phyloP scores from a whole-genome alignment of 2,797 vertebrate genomes.

The Gobio occitaniae region DNA sequence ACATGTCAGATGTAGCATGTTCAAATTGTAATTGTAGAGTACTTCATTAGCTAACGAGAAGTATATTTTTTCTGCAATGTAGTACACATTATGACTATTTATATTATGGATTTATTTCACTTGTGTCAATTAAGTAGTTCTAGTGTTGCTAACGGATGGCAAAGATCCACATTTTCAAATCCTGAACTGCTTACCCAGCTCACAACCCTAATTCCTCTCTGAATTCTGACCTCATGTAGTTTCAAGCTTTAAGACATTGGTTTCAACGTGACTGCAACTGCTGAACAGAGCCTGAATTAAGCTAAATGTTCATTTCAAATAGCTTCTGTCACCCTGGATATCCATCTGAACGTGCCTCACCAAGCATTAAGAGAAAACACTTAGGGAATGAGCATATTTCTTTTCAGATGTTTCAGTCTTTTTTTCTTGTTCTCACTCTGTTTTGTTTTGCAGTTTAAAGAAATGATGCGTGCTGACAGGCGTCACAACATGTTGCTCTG shows the following conservation, averaged over 20 bases:
- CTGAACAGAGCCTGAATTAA: conserved; percentile 2
- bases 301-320: conserved; percentile 1
- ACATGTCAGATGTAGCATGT: background rate
- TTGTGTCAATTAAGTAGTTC: background rate
- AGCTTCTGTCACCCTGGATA: background rate
- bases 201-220: conserved; percentile 5
- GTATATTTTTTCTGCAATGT: background rate
- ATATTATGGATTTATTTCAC: background rate
- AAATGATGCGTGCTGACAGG: conserved; percentile 59
- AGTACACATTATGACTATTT: background rate
- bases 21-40: background rate
- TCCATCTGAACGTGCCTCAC: background rate
- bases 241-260: background rate
- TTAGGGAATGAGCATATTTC: background rate
- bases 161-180: conserved; percentile 11
- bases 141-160: background rate
- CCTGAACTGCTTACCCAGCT: conserved; percentile 2
- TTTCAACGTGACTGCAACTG: background rate
- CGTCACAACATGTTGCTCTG: conserved; percentile 46
- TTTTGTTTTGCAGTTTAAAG: conserved; percentile 26
- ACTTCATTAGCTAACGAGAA: background rate
- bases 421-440: conserved; percentile 23
- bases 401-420: conserved; percentile 16
- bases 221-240: background rate
- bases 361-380: conserved; percentile 12